These are phyloP conservation scores for Arge pagana DNA, from an alignment of 2,888 invertebrate genomes.

Conservation along the genomic window DNA sequence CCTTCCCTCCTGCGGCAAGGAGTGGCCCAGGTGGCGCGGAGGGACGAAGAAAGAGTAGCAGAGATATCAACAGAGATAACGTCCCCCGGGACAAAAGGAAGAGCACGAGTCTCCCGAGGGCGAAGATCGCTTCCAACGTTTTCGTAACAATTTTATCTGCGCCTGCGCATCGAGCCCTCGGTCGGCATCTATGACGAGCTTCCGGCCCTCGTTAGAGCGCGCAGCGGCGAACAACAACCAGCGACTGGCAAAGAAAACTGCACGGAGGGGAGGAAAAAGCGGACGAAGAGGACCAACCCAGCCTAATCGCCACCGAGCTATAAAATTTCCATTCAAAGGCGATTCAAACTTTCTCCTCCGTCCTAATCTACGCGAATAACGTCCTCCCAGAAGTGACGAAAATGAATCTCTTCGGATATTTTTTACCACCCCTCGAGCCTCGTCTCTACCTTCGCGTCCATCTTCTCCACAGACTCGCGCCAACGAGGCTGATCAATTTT, in stretches of 20 bases:
- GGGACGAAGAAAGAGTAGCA: too few relatives aligned
- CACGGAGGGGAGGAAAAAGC: not conserved
- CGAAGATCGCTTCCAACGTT: conserved; percentile 17
- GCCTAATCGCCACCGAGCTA: conserved; percentile 6
- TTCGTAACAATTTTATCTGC: conserved; percentile 16
- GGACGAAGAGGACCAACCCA: not conserved
- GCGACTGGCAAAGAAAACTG: not conserved
- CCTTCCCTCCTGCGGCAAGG: too few relatives aligned
- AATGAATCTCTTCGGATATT: not conserved
- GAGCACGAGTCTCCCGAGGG: not conserved
- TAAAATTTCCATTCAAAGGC: conserved; percentile 15
- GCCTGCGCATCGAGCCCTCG: conserved; percentile 1
- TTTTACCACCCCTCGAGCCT: not conserved
- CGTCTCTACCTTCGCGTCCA: not conserved
- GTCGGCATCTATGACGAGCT: too few relatives aligned
- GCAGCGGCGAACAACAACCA: not conserved
- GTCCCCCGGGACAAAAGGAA: conserved; percentile 11
- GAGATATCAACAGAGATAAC: conserved; percentile 15
- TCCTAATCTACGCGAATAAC: too few relatives aligned
- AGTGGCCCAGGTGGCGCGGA: too few relatives aligned
- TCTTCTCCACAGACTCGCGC: not conserved
- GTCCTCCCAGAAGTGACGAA: not conserved
- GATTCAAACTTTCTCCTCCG: conserved; percentile 8
- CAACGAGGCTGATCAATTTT: conserved; percentile 45
- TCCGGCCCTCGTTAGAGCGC: not conserved